These are phyloP conservation scores for Eriosoma lanigerum DNA, from an alignment of 1,140 invertebrate genomes.

Conservation along the genomic window DNA sequence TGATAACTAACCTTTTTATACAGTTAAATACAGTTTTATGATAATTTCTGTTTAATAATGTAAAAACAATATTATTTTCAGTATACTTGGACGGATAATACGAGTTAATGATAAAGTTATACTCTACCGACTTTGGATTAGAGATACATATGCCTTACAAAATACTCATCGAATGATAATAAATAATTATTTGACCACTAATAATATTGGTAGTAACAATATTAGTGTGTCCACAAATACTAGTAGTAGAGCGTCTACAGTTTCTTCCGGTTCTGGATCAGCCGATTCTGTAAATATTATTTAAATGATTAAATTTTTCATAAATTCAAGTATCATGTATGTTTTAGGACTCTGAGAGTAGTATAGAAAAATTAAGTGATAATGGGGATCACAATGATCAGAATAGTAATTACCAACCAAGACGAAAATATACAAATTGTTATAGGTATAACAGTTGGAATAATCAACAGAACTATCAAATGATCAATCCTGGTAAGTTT, in stretches of 20 bases:
- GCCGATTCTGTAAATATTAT: constrained; percentile 48
- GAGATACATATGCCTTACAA: constrained; percentile 63
- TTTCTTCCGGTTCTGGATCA: constrained; percentile 44
- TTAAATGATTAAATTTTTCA: constrained; percentile 39
- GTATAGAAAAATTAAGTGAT: constrained; percentile 57
- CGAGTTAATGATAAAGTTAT: constrained; percentile 92
- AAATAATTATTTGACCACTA: constrained; percentile 40
- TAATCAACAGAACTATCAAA: constrained; percentile 40
- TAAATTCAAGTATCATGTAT: constrained; percentile 34
- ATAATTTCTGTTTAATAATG: background rate
- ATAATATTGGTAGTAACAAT: constrained; percentile 50
- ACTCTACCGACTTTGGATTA: constrained; percentile 79
- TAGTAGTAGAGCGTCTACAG: constrained; percentile 40
- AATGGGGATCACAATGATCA: constrained; percentile 43
- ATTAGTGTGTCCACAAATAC: constrained; percentile 36
- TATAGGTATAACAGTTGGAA: constrained; percentile 45
- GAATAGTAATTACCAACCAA: constrained; percentile 46
- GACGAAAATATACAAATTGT: constrained; percentile 36
- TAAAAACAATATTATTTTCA: constrained; percentile 56
- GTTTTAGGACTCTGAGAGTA: constrained; percentile 61
- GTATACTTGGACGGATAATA: constrained; percentile 86
- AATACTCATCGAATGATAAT: constrained; percentile 57
- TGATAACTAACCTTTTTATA: background rate
- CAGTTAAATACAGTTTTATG: too few species aligned
- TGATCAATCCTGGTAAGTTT: constrained; percentile 36